Base-by-base conservation (phyloP, 2,797 vertebrate genomes). In the Pangasius djambal region DNA sequence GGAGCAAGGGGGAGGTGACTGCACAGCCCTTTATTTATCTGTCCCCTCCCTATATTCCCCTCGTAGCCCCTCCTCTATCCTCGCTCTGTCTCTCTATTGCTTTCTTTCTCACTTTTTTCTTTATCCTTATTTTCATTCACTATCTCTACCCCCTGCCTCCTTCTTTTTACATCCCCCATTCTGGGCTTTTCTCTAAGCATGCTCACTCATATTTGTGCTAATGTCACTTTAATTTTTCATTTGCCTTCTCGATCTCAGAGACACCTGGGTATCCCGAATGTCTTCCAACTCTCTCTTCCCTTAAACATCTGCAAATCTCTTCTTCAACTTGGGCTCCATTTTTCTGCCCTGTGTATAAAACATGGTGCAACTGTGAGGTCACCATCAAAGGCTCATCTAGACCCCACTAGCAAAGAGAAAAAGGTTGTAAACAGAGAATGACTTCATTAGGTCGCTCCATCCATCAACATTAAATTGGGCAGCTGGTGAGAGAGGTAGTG, bases 1-100 rank as follows among this genome's bases (percentile, higher is more conserved):
- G 93, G 86, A 94, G 95, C 89, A 94, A 95, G 93, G 95, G 95
- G 93, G 96, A 93, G 94, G 96, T 92, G 91, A 90, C 90, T 90
- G 86, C 89, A 91, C 91, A 89, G 92, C 91, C 91, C 92, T 92
- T 94, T 92, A 92, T 93, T 94, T 93, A 92, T 92, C 89, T 82
- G 92, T 89, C 90, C 92, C 90, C 90, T 90, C 93, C 89, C 92
- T 93, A 94, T 94, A 95, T 95, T 94, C 93, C 94, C 94, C 94
- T 93, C 94, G 91, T 92, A 93, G 92, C 93, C 91, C 93, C 94
- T 90, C 94, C 95, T 94, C 91, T 70, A 89, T 44, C 90, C 31
- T 91, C 94, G 1, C 83, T 93, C 93, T 88, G 90, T 91, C 87
- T 90, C 87, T 81, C 87, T 89, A 88, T 72, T 81, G 90, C 86